Conservation (phyloP, 2,797 vertebrate genomes). For the Limosa lapponica region DNA sequence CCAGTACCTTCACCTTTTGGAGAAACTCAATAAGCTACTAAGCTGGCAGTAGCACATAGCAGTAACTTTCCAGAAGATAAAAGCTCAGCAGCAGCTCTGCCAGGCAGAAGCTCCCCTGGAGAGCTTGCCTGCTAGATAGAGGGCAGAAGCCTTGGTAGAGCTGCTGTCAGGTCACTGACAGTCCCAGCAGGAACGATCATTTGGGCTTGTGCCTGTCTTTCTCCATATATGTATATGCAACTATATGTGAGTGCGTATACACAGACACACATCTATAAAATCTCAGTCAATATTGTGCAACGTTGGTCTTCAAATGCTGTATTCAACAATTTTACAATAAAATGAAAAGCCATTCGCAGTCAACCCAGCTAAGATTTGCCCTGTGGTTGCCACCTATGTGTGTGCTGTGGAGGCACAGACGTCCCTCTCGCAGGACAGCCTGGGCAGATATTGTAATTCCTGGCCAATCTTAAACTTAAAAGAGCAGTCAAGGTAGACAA, state of each 20-base stretch:
- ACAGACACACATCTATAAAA: neutral
- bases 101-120: neutral
- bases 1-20: neutral
- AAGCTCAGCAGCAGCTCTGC: neutral
- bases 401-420: neutral
- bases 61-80: neutral
- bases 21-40: neutral
- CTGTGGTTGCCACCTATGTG: neutral
- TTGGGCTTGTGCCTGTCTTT: neutral
- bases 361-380: neutral
- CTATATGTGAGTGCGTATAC: neutral
- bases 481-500: neutral
- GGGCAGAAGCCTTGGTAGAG: neutral
- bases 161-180: neutral
- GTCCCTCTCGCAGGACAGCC: neutral
- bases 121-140: neutral
- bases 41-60: neutral
- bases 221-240: rapidly evolving
- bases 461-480: neutral
- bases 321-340: neutral
- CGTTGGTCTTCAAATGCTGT: rapidly evolving
- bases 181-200: rapidly evolving
- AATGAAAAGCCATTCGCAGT: neutral
- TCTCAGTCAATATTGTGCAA: no score
- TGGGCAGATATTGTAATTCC: neutral